phyloP scores from a whole-genome alignment of 2,797 vertebrate genomes.

The Rhinatrema bivittatum region DNA sequence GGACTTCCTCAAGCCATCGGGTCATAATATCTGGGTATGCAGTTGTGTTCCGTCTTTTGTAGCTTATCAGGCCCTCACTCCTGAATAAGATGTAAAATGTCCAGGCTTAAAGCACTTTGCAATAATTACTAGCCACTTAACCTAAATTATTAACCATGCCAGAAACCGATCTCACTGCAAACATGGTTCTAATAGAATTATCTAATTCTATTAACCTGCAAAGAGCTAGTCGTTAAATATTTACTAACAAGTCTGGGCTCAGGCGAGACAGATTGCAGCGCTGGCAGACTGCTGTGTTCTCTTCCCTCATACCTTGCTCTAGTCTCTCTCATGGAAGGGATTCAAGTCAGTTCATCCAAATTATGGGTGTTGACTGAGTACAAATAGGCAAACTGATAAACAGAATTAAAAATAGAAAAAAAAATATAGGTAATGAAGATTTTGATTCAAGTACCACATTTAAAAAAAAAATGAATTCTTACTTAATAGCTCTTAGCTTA shows the following conservation, averaged over 20 bases:
- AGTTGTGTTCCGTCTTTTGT: too few relatives aligned
- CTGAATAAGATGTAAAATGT: too few relatives aligned
- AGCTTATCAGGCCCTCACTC: too few relatives aligned
- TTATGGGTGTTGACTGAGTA: slow-evolving; percentile 45
- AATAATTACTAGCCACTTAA: slow-evolving; percentile 60
- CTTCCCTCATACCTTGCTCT: slow-evolving; percentile 24
- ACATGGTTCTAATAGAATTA: slow-evolving; percentile 61
- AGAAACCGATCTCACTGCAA: slow-evolving; percentile 45
- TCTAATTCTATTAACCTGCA: slow-evolving; percentile 64
- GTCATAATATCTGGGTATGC: too few relatives aligned
- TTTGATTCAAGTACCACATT: too few relatives aligned
- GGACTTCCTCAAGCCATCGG: too few relatives aligned
- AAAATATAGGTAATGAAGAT: too few relatives aligned
- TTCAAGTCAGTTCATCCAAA: slow-evolving; percentile 40
- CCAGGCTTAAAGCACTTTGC: too few relatives aligned
- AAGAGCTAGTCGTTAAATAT: slow-evolving; percentile 61
- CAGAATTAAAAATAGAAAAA: slow-evolving; percentile 47
- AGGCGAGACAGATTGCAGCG: slow-evolving; percentile 47
- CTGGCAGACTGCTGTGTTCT: slow-evolving; percentile 42
- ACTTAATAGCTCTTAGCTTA: slow-evolving; percentile 26
- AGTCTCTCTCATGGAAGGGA: background rate
- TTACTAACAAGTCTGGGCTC: slow-evolving; percentile 55
- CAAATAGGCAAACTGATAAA: slow-evolving; percentile 50
- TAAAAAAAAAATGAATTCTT: slow-evolving; percentile 38
- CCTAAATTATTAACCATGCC: slow-evolving; percentile 61